phyloP scores from a whole-genome alignment of 2,113 vertebrate genomes.

The Xyrauchen texanus region DNA sequence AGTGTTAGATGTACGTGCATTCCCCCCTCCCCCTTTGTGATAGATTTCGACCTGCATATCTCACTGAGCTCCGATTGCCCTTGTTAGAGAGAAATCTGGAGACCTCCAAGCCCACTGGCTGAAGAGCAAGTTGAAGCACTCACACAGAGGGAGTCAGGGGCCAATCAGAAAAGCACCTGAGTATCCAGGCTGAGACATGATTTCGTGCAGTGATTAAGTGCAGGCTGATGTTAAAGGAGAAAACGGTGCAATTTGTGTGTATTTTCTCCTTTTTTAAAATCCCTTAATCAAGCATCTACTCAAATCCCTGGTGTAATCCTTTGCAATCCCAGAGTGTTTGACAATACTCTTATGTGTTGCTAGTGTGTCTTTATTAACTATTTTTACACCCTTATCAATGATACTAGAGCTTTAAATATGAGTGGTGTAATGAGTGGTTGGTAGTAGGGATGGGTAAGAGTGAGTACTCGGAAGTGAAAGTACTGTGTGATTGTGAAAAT shows the following conservation, averaged over 20 bases:
- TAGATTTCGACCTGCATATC: background rate
- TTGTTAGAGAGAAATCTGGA: background rate
- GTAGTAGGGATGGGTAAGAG: too few species aligned
- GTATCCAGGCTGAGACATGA: background rate
- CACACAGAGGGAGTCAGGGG: background rate
- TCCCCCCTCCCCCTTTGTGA: too few species aligned
- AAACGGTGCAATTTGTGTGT: slow-evolving; percentile 26
- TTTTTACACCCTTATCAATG: background rate
- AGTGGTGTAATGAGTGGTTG: too few species aligned
- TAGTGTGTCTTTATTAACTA: slow-evolving; percentile 44
- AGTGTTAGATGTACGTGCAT: too few species aligned
- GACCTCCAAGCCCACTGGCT: background rate
- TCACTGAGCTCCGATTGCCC: background rate
- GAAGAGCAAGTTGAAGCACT: background rate
- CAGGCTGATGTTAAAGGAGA: slow-evolving; percentile 21
- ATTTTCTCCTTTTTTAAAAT: background rate
- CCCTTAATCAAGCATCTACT: slow-evolving; percentile 53
- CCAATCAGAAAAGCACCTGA: background rate
- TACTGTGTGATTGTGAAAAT: too few species aligned
- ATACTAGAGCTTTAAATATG: background rate
- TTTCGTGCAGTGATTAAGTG: slow-evolving; percentile 12
- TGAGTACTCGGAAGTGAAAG: too few species aligned
- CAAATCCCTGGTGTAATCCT: slow-evolving; percentile 57
- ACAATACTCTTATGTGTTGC: slow-evolving; percentile 43
- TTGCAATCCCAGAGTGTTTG: slow-evolving; percentile 46